Conservation (phyloP, 2,888 invertebrate species). For the Galerucella nymphaeae region DNA sequence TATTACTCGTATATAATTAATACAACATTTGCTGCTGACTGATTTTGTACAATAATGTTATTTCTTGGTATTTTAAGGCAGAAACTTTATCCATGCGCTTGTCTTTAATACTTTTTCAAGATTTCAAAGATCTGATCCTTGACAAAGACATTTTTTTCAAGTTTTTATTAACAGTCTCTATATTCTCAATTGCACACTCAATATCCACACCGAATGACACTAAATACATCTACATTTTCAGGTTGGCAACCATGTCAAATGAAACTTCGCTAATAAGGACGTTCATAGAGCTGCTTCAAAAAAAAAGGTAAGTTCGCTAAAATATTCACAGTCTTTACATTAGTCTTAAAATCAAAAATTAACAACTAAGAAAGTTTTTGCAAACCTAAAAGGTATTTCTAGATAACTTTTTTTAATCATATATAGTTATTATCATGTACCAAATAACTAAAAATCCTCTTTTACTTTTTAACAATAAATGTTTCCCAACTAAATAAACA, state of each 20-base stretch:
- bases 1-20: too few relatives aligned
- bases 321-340: constrained; percentile 56
- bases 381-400: constrained; percentile 26
- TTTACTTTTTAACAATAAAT: too few relatives aligned
- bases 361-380: constrained; percentile 37
- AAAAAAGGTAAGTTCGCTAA: constrained; percentile 45
- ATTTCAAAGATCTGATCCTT: constrained; percentile 3
- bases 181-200: constrained; percentile 60
- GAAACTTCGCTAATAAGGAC: constrained; percentile 43
- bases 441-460: too few relatives aligned
- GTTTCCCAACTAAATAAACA: too few relatives aligned
- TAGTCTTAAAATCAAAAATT: constrained; percentile 50
- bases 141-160: constrained; percentile 13
- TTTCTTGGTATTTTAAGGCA: too few relatives aligned
- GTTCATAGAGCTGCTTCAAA: constrained; percentile 51
- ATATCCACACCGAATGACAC: constrained; percentile 54
- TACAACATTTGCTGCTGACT: too few relatives aligned
- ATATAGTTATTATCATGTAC: too few relatives aligned
- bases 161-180: constrained; percentile 56
- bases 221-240: constrained; percentile 52
- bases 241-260: constrained; percentile 50
- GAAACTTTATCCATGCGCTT: background rate
- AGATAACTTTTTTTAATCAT: constrained; percentile 3
- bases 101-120: background rate
- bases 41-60: too few relatives aligned